phyloP scores from a whole-genome alignment of 1,140 invertebrate species.

The Drosophila tropicalis region DNA sequence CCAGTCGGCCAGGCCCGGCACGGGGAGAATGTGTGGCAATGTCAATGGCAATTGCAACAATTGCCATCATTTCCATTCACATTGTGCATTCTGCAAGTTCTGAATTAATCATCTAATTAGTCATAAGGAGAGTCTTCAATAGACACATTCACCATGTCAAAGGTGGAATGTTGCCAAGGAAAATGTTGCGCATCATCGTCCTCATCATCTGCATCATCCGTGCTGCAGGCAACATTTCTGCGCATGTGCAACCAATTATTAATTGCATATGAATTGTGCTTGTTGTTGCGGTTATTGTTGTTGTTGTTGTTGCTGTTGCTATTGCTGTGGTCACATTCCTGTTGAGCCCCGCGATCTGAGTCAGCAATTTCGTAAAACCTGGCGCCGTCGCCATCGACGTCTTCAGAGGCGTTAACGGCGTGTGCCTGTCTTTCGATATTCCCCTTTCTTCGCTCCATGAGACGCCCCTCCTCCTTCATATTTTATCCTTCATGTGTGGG shows the following conservation, averaged over 20 bases:
- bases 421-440: conserved; percentile 53
- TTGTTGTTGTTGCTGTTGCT: conserved; percentile 4
- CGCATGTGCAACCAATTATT: conserved; percentile 82
- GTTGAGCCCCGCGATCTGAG: conserved; percentile 42
- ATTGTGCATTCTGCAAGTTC: conserved; percentile 4
- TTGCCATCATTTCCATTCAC: conserved; percentile 3
- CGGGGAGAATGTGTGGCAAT: conserved; percentile 48
- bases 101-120: conserved; percentile 52
- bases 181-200: conserved; percentile 60
- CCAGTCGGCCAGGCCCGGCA: background rate
- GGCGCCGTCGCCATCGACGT: conserved; percentile 58
- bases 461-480: conserved; percentile 10
- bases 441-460: background rate
- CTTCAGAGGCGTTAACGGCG: conserved; percentile 74
- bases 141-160: conserved; percentile 33
- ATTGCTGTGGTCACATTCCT: conserved; percentile 56
- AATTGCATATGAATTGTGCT: conserved; percentile 79
- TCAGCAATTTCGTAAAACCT: conserved; percentile 61
- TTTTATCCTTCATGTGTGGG: conserved; percentile 21
- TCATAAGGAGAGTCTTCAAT: conserved; percentile 16
- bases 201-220: conserved; percentile 41
- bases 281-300: background rate
- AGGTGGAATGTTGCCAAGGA: conserved; percentile 49
- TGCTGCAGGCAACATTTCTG: conserved; percentile 69
- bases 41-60: conserved; percentile 31